phyloP scores from a whole-genome alignment of 2,113 vertebrate genomes.

The Myotis brandtii region DNA sequence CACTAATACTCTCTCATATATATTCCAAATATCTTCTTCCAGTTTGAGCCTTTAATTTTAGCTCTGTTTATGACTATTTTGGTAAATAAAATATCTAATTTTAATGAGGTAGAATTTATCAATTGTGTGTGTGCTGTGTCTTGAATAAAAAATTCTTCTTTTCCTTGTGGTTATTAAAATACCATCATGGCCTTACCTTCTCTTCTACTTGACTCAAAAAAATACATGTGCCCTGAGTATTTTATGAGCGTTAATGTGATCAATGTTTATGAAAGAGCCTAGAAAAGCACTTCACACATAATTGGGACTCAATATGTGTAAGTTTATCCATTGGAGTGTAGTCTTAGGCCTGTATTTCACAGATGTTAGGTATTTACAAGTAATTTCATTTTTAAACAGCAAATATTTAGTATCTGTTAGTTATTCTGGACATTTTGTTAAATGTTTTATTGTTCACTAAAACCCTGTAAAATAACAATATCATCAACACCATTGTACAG shows the following conservation, averaged over 20 bases:
- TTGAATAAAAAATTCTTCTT: neutral
- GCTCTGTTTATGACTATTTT: neutral
- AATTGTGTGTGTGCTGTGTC: neutral
- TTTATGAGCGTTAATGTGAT: neutral
- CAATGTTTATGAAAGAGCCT: neutral
- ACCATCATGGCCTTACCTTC: neutral
- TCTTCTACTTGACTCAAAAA: constrained; percentile 23
- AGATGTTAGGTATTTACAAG: neutral
- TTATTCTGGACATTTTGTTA: constrained; percentile 7
- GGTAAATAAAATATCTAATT: neutral
- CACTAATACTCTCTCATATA: neutral
- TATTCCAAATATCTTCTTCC: neutral
- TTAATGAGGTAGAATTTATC: constrained; percentile 17
- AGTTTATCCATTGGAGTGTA: neutral
- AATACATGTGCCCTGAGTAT: neutral
- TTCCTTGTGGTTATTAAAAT: neutral
- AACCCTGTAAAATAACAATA: neutral
- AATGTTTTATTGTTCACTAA: constrained; percentile 27
- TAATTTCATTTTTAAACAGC: constrained; percentile 31
- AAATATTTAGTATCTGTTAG: neutral
- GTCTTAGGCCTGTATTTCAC: neutral
- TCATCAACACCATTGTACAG: neutral
- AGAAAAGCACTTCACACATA: neutral
- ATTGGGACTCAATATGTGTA: neutral
- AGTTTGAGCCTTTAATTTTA: neutral